Percentiles rank a stretch among this genome's conserved stretches.
These are phyloP conservation scores for Silurus lanzhouensis DNA, from an alignment of 2,797 vertebrate genomes.

Conservation along the genomic window DNA sequence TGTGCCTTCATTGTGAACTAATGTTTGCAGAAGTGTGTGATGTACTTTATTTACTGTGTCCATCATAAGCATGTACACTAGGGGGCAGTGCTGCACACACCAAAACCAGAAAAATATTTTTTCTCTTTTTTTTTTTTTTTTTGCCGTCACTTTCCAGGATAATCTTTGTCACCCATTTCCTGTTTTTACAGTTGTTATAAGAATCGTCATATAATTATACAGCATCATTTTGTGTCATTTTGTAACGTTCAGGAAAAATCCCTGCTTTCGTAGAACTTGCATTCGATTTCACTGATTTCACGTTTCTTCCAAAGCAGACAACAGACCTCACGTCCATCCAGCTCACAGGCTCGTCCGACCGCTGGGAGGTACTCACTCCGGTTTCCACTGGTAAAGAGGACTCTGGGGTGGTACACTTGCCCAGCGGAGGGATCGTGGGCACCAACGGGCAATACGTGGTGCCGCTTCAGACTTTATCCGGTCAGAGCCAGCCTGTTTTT, in stretches of 20 bases:
- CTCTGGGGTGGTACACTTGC: conserved; percentile 92
- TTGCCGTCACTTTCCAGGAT: no score
- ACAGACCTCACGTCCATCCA: conserved; percentile 95
- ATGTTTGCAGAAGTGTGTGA: background rate
- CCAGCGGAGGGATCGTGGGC: conserved; percentile 88
- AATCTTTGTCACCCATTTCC: background rate
- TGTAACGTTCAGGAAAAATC: background rate
- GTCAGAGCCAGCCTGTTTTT: conserved; percentile 93
- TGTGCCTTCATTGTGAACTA: background rate
- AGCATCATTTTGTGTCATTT: no score
- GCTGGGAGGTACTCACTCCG: conserved; percentile 97
- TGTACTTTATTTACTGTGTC: no score
- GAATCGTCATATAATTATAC: background rate
- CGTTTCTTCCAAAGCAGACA: conserved; percentile 74
- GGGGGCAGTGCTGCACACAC: background rate
- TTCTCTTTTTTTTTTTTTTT: background rate
- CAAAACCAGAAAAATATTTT: no score
- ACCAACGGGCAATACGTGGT: conserved; percentile 97
- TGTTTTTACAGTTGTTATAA: background rate
- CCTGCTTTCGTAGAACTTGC: background rate
- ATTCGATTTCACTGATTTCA: background rate
- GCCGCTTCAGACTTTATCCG: conserved; percentile 89
- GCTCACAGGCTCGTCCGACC: conserved; percentile 87
- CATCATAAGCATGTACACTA: background rate
- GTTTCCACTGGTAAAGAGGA: conserved; percentile 90